phyloP scores from a whole-genome alignment of 2,113 vertebrate genomes.

The Oncorhynchus tshawytscha region DNA sequence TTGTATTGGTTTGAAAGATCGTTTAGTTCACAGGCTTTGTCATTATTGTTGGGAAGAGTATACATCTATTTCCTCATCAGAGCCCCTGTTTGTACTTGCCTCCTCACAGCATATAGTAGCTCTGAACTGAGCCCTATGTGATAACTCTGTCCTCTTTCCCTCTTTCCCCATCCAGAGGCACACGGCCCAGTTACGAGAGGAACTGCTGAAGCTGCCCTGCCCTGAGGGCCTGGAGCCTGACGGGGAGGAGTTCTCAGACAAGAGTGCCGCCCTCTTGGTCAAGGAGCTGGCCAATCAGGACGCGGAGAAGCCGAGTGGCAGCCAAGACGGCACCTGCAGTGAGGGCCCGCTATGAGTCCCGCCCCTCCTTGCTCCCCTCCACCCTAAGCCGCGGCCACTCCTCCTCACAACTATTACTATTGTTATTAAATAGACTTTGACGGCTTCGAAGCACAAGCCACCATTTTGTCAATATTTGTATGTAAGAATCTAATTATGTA shows the following conservation, averaged over 20 bases:
- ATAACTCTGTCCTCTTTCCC: not conserved
- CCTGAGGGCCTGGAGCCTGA: conserved; percentile 92
- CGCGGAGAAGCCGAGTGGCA: conserved; percentile 85
- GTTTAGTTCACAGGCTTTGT: not conserved
- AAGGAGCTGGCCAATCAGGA: conserved; percentile 80
- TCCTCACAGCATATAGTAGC: not conserved
- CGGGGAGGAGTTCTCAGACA: conserved; percentile 80
- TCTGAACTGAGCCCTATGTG: not conserved
- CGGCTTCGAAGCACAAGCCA: conserved; percentile 92
- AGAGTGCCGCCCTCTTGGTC: conserved; percentile 79
- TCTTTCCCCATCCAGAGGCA: conserved; percentile 79
- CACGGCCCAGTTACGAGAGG: conserved; percentile 93
- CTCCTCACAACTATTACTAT: conserved; percentile 49
- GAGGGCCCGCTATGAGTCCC: conserved; percentile 90
- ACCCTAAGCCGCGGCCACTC: conserved; percentile 59
- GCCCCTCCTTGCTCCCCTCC: conserved; percentile 59
- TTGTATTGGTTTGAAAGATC: not conserved
- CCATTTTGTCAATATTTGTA: conserved; percentile 99
- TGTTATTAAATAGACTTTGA: conserved; percentile 73
- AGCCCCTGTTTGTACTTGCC: not conserved
- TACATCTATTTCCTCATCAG: not conserved
- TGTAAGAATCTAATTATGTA: conserved; percentile 98
- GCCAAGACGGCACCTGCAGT: conserved; percentile 82
- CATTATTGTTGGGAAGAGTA: not conserved
- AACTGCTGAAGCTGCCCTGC: conserved; percentile 93